Conservation (phyloP, 2,797 vertebrate genomes). For the Oreochromis grahami region DNA sequence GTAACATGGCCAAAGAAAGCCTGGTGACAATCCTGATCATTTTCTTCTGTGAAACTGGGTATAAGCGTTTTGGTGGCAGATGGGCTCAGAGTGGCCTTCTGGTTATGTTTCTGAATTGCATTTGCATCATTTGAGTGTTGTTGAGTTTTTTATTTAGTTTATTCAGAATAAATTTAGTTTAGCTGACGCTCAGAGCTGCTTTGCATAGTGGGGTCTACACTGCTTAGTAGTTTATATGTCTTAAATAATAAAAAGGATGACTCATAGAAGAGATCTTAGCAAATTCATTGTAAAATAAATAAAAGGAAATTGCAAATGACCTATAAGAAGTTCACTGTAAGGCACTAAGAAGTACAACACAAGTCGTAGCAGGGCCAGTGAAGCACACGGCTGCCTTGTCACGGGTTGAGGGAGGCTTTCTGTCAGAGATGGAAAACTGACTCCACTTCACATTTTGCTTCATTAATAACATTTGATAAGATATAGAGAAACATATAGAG, state of each 20-base stretch:
- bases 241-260: not conserved
- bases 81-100: not conserved
- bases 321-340: constrained; percentile 1
- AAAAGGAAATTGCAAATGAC: not conserved
- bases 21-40: not conserved
- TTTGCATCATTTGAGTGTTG: not conserved
- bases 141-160: not conserved
- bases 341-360: constrained; percentile 46
- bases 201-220: not conserved
- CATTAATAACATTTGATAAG: constrained; percentile 66
- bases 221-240: not conserved
- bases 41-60: not conserved
- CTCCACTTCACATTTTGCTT: constrained; percentile 59
- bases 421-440: constrained; percentile 52
- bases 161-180: not conserved
- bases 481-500: constrained; percentile 41
- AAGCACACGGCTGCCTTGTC: constrained; percentile 47
- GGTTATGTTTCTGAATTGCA: not conserved
- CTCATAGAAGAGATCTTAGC: not conserved
- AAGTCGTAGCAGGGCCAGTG: constrained; percentile 48
- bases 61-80: not conserved
- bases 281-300: not conserved
- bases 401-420: constrained; percentile 32
- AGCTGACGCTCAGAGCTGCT: not conserved
- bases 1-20: not conserved